Percentiles rank a stretch among this genome's conserved stretches.
These are phyloP conservation scores for Pachyseris speciosa DNA, from an alignment of 64 coral and sea anemone genomes.

Conservation along the genomic window DNA sequence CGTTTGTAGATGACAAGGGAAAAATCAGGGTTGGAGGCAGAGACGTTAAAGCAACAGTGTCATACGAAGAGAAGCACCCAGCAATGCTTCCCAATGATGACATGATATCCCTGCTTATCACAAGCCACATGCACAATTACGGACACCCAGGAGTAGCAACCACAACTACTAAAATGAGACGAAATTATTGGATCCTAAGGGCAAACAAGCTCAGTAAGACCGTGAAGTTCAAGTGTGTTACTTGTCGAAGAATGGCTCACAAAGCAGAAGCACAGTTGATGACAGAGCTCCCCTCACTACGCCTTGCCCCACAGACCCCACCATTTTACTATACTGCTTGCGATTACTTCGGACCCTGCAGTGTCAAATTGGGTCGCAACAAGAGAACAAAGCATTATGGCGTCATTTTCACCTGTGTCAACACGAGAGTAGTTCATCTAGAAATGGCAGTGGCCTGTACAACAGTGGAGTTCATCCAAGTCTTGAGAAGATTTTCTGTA, in stretches of 20 bases:
- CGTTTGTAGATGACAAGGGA: slow-evolving; percentile 24
- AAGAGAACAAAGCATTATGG: slow-evolving; percentile 33
- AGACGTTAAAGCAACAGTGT: not conserved
- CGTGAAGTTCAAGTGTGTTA: not conserved
- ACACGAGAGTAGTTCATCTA: slow-evolving; percentile 18
- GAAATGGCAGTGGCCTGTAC: slow-evolving; percentile 7
- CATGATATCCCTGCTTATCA: slow-evolving; percentile 12
- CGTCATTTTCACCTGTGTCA: slow-evolving; percentile 20
- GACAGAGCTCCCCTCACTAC: not conserved
- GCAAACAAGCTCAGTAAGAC: slow-evolving; percentile 2
- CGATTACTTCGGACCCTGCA: slow-evolving; percentile 25
- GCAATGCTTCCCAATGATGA: not conserved
- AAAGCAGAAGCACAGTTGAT: not conserved
- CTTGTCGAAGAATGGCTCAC: not conserved
- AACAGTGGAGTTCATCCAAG: slow-evolving; percentile 22
- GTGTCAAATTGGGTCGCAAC: not conserved
- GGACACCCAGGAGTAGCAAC: not conserved
- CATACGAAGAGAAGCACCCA: slow-evolving; percentile 15
- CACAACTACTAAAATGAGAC: not conserved
- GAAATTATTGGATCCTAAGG: slow-evolving; percentile 30
- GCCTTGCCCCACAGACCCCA: slow-evolving; percentile 28
- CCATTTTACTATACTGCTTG: slow-evolving; percentile 24
- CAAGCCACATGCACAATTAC: not conserved
- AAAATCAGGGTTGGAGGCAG: slow-evolving; percentile 51
- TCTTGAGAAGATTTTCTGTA: slow-evolving; percentile 28